These are phyloP conservation scores for Leucosticte australis DNA, from an alignment of 2,113 vertebrate genomes.

Conservation along the genomic window DNA sequence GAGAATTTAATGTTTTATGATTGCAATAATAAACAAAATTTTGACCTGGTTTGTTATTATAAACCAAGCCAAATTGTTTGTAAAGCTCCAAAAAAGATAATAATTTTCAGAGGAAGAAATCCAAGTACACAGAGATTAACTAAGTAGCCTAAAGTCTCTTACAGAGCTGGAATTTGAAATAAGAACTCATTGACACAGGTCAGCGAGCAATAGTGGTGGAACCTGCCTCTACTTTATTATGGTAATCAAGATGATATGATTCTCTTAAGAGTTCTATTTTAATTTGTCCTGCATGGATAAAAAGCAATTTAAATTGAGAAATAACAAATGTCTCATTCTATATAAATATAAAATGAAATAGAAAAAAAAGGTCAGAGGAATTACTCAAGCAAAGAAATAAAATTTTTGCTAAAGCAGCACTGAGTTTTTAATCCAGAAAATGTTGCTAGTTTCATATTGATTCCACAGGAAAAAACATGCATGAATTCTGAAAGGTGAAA, in stretches of 20 bases:
- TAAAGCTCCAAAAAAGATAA: neutral
- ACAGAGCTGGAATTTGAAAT: neutral
- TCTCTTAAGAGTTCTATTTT: conserved; percentile 9
- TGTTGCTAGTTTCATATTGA: neutral
- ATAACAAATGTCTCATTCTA: conserved; percentile 31
- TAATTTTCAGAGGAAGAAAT: neutral
- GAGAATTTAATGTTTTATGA: neutral
- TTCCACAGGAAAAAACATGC: neutral
- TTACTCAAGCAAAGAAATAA: conserved; percentile 15
- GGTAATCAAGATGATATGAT: conserved; percentile 1
- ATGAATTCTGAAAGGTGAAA: neutral
- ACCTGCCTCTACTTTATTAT: conserved; percentile 6
- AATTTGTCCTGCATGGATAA: conserved; percentile 49
- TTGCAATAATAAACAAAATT: neutral
- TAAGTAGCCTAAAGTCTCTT: neutral
- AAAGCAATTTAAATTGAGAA: conserved; percentile 49
- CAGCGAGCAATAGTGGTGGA: neutral
- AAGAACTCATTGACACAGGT: neutral
- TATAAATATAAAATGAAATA: conserved; percentile 43
- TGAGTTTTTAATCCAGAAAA: conserved; percentile 5
- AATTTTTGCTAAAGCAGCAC: neutral
- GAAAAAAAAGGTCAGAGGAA: conserved; percentile 12
- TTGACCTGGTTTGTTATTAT: neutral
- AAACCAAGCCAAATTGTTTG: neutral
- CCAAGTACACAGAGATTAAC: neutral